Conservation (phyloP, 2,113 vertebrate species). For the Nibea coibor region DNA sequence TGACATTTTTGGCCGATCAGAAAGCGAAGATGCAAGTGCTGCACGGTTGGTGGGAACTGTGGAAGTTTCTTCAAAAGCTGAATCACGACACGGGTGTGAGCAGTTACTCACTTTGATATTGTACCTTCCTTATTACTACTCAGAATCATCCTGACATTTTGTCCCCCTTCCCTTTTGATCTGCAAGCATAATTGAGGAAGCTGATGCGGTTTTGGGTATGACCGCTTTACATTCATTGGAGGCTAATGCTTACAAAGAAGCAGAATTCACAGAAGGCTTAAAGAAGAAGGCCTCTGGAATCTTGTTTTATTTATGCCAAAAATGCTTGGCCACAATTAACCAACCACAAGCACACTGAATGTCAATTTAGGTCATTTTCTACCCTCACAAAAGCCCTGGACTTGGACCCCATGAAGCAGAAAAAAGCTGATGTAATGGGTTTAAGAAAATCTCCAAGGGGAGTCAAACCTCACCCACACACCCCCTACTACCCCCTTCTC, state of each 20-base stretch:
- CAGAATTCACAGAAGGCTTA: constrained; percentile 30
- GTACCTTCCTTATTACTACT: constrained; percentile 9
- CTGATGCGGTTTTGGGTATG: constrained; percentile 11
- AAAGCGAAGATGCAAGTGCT: constrained; percentile 1
- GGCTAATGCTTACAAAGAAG: constrained; percentile 21
- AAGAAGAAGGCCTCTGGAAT: constrained; percentile 57
- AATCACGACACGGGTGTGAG: constrained; percentile 32
- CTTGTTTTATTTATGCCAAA: constrained; percentile 71
- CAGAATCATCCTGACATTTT: not conserved
- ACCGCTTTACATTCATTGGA: constrained; percentile 36
- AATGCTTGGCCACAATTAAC: constrained; percentile 72
- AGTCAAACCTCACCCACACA: constrained; percentile 71
- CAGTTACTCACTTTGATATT: constrained; percentile 26
- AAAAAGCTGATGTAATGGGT: constrained; percentile 85
- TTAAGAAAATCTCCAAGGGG: constrained; percentile 84
- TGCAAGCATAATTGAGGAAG: constrained; percentile 2
- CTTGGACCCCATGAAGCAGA: constrained; percentile 80
- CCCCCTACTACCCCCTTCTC: constrained; percentile 17
- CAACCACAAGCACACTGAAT: constrained; percentile 71
- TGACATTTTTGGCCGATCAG: not conserved
- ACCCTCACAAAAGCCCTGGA: constrained; percentile 77
- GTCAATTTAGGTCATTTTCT: constrained; percentile 85
- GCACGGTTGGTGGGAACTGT: constrained; percentile 13
- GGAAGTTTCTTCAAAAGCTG: constrained; percentile 32
- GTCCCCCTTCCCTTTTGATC: not conserved